Percentiles rank a stretch among this genome's conserved stretches.
These are phyloP conservation scores for Cerastis rubricosa DNA, from an alignment of 2,888 invertebrate genomes.

Conservation along the genomic window DNA sequence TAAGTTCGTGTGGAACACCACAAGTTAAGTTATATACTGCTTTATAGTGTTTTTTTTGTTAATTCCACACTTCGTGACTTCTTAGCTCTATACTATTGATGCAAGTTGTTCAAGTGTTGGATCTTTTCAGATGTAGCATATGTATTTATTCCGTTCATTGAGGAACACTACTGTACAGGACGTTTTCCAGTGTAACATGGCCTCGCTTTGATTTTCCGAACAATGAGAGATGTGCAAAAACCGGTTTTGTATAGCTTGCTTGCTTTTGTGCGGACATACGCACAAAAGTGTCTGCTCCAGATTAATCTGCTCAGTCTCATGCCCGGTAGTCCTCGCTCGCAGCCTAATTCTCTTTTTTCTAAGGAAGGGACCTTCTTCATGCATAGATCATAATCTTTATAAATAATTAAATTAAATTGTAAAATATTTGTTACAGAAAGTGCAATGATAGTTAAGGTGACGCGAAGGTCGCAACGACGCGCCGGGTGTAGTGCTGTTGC, in stretches of 20 bases:
- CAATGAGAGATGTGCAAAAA: too few relatives aligned
- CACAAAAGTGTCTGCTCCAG: background rate
- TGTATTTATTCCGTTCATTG: background rate
- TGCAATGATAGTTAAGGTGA: conserved; percentile 78
- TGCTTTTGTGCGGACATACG: background rate
- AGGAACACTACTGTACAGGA: background rate
- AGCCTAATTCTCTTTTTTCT: background rate
- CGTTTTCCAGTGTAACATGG: too few relatives aligned
- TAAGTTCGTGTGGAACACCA: too few relatives aligned
- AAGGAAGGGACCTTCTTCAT: background rate
- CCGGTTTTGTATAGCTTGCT: too few relatives aligned
- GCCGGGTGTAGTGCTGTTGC: conserved; percentile 5
- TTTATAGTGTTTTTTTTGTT: background rate
- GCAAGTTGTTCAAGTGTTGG: background rate
- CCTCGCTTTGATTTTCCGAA: too few relatives aligned
- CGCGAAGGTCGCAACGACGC: conserved; percentile 24
- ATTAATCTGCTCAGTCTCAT: background rate
- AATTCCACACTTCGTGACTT: background rate
- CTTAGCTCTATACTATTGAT: too few relatives aligned
- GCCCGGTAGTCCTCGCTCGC: background rate
- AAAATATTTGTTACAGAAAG: conserved; percentile 83
- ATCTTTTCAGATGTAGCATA: background rate
- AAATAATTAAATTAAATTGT: background rate
- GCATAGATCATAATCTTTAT: background rate
- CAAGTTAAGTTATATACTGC: too few relatives aligned